phyloP scores from a whole-genome alignment of 2,888 invertebrate genomes.

The Miltochrista miniata region DNA sequence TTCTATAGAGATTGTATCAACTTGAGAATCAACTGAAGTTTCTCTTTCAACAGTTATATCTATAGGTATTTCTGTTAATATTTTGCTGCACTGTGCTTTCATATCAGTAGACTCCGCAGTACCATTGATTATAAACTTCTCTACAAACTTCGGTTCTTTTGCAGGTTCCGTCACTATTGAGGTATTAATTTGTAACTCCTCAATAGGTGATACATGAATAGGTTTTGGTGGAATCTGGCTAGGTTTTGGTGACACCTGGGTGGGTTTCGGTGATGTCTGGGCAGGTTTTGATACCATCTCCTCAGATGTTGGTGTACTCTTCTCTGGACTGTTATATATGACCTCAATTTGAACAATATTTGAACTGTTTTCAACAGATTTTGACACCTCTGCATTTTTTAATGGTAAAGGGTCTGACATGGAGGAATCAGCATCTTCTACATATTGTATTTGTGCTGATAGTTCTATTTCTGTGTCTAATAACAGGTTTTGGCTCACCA shows the following conservation, averaged over 20 bases:
- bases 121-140: slow-evolving; percentile 27
- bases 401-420: slow-evolving; percentile 26
- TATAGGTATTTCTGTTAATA: slow-evolving; percentile 19
- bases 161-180: slow-evolving; percentile 7
- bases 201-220: slow-evolving; percentile 7
- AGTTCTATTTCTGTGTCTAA: slow-evolving; percentile 11
- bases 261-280: too few species aligned
- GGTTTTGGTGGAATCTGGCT: neutral
- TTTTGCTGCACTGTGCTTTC: slow-evolving; percentile 11
- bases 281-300: too few species aligned
- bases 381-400: slow-evolving; percentile 15
- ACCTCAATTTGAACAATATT: neutral
- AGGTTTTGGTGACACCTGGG: too few species aligned
- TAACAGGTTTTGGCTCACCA: slow-evolving; percentile 18
- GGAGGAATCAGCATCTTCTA: slow-evolving; percentile 46
- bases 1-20: slow-evolving; percentile 35
- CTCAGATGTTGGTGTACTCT: neutral
- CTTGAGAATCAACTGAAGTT: slow-evolving; percentile 59
- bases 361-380: slow-evolving; percentile 1
- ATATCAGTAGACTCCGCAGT: slow-evolving; percentile 18
- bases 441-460: slow-evolving; percentile 22
- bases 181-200: slow-evolving; percentile 10
- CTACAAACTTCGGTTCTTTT: slow-evolving; percentile 25
- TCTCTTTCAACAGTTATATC: slow-evolving; percentile 46
- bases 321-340: neutral